Evolutionary conservation across 2,888 invertebrate species (phyloP).

Genomic region (Onthophagus sagittarius): DNA sequence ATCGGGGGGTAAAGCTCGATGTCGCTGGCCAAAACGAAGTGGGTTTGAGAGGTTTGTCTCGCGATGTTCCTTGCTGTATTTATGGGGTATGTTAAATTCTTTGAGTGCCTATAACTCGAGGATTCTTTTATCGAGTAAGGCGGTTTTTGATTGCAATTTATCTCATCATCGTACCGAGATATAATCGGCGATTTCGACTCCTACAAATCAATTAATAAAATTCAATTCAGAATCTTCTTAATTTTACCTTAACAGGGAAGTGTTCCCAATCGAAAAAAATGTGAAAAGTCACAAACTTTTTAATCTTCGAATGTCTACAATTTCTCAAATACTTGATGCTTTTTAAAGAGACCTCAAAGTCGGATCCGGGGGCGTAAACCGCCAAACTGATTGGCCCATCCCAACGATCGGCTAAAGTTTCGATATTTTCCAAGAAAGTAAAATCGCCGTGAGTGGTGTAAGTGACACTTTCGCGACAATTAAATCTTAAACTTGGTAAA

Average conservation of each 20-base stretch:
- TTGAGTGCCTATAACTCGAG: constrained; percentile 33
- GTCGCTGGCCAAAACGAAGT: constrained; percentile 40
- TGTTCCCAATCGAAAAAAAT: constrained; percentile 78
- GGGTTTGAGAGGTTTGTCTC: constrained; percentile 35
- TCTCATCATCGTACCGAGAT: constrained; percentile 30
- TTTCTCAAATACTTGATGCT: constrained; percentile 74
- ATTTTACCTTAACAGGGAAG: constrained; percentile 62
- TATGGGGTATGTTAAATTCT: constrained; percentile 38
- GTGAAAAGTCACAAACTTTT: constrained; percentile 77
- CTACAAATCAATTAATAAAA: no score
- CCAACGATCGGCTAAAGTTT: constrained; percentile 77
- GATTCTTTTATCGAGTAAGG: constrained; percentile 23
- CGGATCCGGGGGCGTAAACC: constrained; percentile 77
- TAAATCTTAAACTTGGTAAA: constrained; percentile 57
- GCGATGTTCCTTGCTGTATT: constrained; percentile 41
- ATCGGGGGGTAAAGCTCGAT: constrained; percentile 40
- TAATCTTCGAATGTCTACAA: constrained; percentile 65
- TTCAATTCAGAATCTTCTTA: no score
- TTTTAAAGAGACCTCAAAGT: constrained; percentile 68
- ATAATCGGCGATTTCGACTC: neutral
- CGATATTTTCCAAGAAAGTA: constrained; percentile 81
- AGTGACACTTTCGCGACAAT: constrained; percentile 75
- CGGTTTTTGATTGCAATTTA: constrained; percentile 24
- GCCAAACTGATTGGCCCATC: constrained; percentile 79
- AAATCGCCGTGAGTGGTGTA: constrained; percentile 84